phyloP scores from a whole-genome alignment of 2,888 invertebrate genomes.

The Malacosoma neustria region DNA sequence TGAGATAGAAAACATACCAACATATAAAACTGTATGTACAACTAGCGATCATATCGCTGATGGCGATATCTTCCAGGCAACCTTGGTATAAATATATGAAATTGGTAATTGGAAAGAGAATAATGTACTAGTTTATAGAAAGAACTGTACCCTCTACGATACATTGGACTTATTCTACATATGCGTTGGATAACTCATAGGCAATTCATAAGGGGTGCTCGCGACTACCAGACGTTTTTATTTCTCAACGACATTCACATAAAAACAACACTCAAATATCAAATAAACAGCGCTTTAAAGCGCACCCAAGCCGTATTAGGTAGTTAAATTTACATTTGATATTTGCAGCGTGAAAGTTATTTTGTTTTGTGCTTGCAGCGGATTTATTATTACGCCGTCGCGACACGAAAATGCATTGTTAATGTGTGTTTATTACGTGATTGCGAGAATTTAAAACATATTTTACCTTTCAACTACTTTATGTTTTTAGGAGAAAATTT shows the following conservation, averaged over 20 bases:
- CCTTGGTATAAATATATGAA: too few relatives aligned
- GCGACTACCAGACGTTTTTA: conserved; percentile 63
- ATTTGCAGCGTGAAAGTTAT: conserved; percentile 67
- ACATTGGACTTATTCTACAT: conserved; percentile 24
- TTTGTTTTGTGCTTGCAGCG: conserved; percentile 39
- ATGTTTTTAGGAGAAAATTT: background rate
- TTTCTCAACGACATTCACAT: conserved; percentile 56
- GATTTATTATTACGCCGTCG: conserved; percentile 49
- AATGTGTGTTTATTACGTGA: conserved; percentile 61
- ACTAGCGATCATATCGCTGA: too few relatives aligned
- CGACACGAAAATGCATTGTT: conserved; percentile 39
- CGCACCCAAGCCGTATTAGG: conserved; percentile 63
- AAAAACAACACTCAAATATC: conserved; percentile 66
- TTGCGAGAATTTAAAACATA: conserved; percentile 39
- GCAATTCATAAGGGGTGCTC: conserved; percentile 57
- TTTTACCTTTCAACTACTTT: conserved; percentile 12
- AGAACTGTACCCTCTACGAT: conserved; percentile 24
- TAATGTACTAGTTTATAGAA: too few relatives aligned
- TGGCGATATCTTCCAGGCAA: too few relatives aligned
- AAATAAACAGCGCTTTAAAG: conserved; percentile 63
- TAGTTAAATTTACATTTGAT: conserved; percentile 72
- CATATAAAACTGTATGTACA: too few relatives aligned
- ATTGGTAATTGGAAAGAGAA: too few relatives aligned
- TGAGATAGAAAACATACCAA: too few relatives aligned
- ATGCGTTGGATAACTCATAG: conserved; percentile 44